Base-by-base conservation (phyloP, 2,797 vertebrate species). In the Coccyzus lansbergi region DNA sequence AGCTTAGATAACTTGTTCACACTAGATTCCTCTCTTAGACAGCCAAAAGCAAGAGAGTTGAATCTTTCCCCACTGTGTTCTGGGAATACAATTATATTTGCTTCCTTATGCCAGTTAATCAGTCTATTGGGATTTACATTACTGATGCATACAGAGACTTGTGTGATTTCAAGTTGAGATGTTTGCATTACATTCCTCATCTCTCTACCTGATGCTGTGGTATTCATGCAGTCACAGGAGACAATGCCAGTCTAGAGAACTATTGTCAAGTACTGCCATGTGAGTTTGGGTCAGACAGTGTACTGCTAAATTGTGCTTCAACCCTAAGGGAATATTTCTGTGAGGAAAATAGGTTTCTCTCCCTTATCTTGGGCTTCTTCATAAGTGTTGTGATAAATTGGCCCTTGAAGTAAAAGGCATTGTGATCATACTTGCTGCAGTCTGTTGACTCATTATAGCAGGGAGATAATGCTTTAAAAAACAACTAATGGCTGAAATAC, bases 401-500 rank as follows among this genome's bases (percentile, higher is more conserved):
- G 62, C 69, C 16, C 69, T 80, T 88, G 82, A 93, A 91, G 29
- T 83, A 18, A 70, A 85, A 51, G 62, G 48, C 17, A 6, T 7
- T 55, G 55, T 62, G 76, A 56, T 67, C 52, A 36, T 75, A 68
- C 76, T 63, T 86, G 51, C 68, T 91, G 53, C 55, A 78, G 38
- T 67, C 42, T 79, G 29, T 92, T 86, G 65, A 55, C 76, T 93
- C 65, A 63, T 89, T 88, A 38, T 8, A 72, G 55, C n/a, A 79
- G 48, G 33, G 55, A 92, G 42, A 78, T 71, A 90, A 82, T 59
- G 64, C 44, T 91, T 93, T 70, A 67, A 67, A 72, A 89, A 84
- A 15, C 29, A 78, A 14, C n/a, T 85, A 78, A 87, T 59, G 33
- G 26, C 31, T 88, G 52, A 69, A 81, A 62, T 52, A 33, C n/a